Evolutionary conservation across 2,797 vertebrate species (phyloP), one percentile per base, ranked within the genome.

Genomic region (Coendou prehensilis): DNA sequence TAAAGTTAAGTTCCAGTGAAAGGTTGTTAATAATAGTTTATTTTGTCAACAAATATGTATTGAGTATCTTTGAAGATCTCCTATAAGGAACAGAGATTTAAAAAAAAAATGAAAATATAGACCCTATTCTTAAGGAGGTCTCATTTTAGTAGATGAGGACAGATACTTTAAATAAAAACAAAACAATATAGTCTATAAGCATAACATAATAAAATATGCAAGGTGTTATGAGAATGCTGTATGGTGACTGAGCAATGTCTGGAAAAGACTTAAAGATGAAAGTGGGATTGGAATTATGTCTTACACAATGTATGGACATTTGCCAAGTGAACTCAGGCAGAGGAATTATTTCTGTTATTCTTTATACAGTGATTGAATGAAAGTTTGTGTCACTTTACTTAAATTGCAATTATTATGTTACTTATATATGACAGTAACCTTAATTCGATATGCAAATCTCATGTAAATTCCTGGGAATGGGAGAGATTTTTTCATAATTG

Each of bases 311-410:
- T 26, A 2, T 23, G 23, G 17, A 20, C 20, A 33, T 88, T 95
- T 82, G 26, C 47, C 63, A 80, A 28, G 22, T 50, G 47, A 80
- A 75, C 76, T 30, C 45, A 78, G 37, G 81, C 23, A 61, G 85
- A 94, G 20, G 30, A 81, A 59, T 82, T 52, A 75, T 75, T 94
- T 89, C 89, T 86, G 1, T 87, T 92, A n/a, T 41, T 69, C 69
- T 95, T 91, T 64, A 20, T 11, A 37, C 50, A 87, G 8, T 88
- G 67, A 52, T 80, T 56, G 83, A 90, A 52, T 73, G 78, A 90
- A 96, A 78, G 83, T 52, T 73, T 69, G 30, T 59, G 2, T 94
- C 33, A 84, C 61, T 84, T 87, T 88, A 59, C 13, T 52, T 76
- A 23, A 41, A 63, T n/a, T 88, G 11, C 4, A 69, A 5, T 73